Evolutionary conservation across 2,113 vertebrate genomes (phyloP), one percentile per base, ranked within the genome.

Genomic region (Chaetodon trifascialis): DNA sequence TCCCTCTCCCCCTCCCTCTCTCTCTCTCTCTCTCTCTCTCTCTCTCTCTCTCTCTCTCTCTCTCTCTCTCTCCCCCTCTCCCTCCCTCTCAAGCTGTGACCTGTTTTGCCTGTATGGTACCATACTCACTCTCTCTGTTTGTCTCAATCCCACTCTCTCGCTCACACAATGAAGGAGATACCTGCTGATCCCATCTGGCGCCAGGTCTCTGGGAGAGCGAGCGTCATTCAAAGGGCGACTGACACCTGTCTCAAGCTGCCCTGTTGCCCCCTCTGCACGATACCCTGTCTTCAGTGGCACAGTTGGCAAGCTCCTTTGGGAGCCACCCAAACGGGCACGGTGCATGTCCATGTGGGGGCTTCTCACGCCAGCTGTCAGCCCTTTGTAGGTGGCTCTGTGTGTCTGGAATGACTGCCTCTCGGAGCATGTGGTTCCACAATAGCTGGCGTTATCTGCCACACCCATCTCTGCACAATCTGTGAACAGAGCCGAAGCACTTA

Each of bases 101-200:
- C 91, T 90, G 90, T 72, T 92, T 75, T 74, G 66, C 69, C 71
- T 66, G n/a, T 52, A n/a, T 34, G 56, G 34, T 34, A 52, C 69
- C 79, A 76, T 77, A 14, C 68, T 75, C 36, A 7, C 59, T 47
- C 65, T 54, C 21, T 59, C 21, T 23, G 42, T n/a, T 17, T n/a
- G 25, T 49, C 17, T 76, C n/a, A n/a, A 17, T 69, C 40, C 19
- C 17, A 2, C 54, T 38, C 40, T 67, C 44, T 69, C 7, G 0
- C 64, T 64, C 2, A 11, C 25, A 86, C 84, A 76, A 58, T 62
- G 21, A 17, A 52, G 60, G 17, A 69, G 76, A 78, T 87, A 91
- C 88, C 82, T 90, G 84, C 89, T 88, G 86, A 76, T 82, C 79
- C 85, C 77, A 84, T 87, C 88, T 91, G 90, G 63, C 11, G 12